These are phyloP conservation scores for Amyelois transitella DNA, from an alignment of 1,140 invertebrate genomes.

Conservation along the genomic window DNA sequence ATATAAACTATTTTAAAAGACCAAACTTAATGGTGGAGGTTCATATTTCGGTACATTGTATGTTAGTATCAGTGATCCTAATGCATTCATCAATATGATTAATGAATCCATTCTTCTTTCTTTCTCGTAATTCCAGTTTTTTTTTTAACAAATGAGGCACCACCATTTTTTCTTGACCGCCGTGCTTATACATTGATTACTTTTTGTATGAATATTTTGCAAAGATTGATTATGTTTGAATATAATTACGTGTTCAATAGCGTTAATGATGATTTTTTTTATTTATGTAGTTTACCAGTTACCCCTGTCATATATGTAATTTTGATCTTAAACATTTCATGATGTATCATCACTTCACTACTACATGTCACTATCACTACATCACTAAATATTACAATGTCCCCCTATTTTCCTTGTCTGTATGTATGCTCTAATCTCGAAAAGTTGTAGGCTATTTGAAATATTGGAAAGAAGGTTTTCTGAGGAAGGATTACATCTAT, in stretches of 20 bases:
- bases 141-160: slow-evolving; percentile 12
- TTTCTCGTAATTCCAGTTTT: slow-evolving; percentile 28
- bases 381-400: no score
- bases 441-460: no score
- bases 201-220: slow-evolving; percentile 29
- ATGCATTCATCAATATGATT: slow-evolving; percentile 50
- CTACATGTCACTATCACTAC: no score
- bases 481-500: no score
- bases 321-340: no score
- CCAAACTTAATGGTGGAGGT: slow-evolving; percentile 1
- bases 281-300: slow-evolving; percentile 6
- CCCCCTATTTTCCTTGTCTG: no score
- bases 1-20: no score
- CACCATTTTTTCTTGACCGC: slow-evolving; percentile 17
- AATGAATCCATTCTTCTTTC: slow-evolving; percentile 31
- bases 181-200: slow-evolving; percentile 22
- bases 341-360: no score
- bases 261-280: slow-evolving; percentile 19
- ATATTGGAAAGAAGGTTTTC: no score
- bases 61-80: slow-evolving; percentile 27
- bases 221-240: slow-evolving; percentile 30
- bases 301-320: slow-evolving; percentile 6
- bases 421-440: no score
- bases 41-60: background rate
- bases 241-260: slow-evolving; percentile 17